Conservation (phyloP, 2,888 invertebrate genomes). For the Elysia crispata region DNA sequence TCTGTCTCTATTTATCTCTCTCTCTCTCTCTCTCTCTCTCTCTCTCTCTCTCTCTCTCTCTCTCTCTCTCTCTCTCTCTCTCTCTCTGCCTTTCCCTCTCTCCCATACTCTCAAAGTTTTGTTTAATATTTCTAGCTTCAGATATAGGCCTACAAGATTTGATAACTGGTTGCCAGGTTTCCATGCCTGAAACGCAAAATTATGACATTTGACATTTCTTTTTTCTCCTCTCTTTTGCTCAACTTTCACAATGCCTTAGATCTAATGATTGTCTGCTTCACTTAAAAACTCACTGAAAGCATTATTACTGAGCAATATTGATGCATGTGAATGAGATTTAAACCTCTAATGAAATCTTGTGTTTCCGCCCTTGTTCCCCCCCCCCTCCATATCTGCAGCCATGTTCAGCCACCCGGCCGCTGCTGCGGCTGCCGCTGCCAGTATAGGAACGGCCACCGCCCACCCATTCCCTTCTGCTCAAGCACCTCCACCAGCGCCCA, state of each 20-base stretch:
- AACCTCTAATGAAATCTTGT: not conserved
- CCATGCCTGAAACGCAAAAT: no score
- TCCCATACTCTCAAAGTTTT: no score
- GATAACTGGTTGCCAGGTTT: no score
- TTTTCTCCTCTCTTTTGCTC: no score
- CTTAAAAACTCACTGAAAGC: no score
- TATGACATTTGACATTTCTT: no score
- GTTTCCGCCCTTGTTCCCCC: not conserved
- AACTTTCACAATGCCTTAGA: no score
- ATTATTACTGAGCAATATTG: no score
- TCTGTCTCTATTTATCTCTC: not conserved
- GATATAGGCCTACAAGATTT: no score
- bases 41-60: not conserved
- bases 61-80: not conserved
- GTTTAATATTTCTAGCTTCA: no score
- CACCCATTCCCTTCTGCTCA: slow-evolving; percentile 12
- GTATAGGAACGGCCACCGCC: slow-evolving; percentile 22
- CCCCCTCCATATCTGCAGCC: slow-evolving; percentile 32
- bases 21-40: not conserved
- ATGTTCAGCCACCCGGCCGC: slow-evolving; percentile 44
- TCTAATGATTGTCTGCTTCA: no score
- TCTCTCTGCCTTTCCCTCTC: not conserved
- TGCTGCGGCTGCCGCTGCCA: slow-evolving; percentile 32
- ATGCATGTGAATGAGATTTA: no score
- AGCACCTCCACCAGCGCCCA: slow-evolving; percentile 20